Conservation (phyloP, 2,888 invertebrate species). For the Pseudococcus jackbeardsleyi region DNA sequence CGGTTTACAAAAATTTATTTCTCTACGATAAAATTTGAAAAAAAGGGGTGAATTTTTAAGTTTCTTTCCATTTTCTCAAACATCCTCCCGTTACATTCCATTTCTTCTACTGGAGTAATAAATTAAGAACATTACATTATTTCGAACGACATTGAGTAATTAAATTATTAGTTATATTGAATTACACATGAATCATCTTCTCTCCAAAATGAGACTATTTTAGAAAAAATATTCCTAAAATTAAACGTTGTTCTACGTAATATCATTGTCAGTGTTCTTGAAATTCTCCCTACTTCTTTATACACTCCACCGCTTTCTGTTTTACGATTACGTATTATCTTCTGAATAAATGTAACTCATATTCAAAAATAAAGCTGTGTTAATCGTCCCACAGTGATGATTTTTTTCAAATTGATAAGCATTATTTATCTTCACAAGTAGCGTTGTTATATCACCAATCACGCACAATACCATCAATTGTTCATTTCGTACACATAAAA, state of each 20-base stretch:
- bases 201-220: background rate
- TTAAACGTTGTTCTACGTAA: too few relatives aligned
- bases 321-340: background rate
- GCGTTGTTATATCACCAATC: background rate
- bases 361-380: background rate
- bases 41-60: background rate
- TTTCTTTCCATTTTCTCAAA: too few relatives aligned
- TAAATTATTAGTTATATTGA: too few relatives aligned
- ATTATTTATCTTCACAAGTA: background rate
- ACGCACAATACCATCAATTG: background rate
- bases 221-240: background rate
- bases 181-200: too few relatives aligned
- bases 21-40: background rate
- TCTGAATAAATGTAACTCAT: background rate
- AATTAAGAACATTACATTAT: too few relatives aligned
- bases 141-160: too few relatives aligned
- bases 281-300: background rate
- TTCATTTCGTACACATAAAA: background rate
- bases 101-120: too few relatives aligned
- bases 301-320: background rate
- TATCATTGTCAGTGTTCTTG: background rate
- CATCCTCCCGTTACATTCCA: too few relatives aligned
- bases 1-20: background rate
- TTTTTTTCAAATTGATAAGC: background rate
- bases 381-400: background rate